phyloP scores from a whole-genome alignment of 2,113 vertebrate species.

The Dicerorhinus sumatrensis region DNA sequence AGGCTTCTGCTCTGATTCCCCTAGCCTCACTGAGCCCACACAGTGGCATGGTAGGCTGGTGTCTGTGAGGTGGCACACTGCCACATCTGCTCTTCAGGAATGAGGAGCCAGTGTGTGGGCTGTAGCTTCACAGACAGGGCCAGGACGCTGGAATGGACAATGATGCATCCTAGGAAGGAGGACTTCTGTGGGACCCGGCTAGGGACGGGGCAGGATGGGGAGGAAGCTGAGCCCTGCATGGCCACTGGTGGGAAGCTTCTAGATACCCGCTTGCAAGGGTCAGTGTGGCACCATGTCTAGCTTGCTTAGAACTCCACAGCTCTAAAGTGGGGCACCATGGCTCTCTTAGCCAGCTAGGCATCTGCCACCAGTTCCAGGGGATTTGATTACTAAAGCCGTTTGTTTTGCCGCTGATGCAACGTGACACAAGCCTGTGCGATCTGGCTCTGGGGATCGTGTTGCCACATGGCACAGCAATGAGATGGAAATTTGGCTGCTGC shows the following conservation, averaged over 20 bases:
- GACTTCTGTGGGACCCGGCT: not conserved
- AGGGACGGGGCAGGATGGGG: not conserved
- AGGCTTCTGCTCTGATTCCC: conserved; percentile 68
- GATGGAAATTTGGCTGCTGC: conserved; percentile 62
- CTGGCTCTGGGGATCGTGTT: conserved; percentile 10
- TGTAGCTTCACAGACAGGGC: conserved; percentile 17
- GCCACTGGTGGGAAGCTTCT: not conserved
- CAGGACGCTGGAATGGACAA: not conserved
- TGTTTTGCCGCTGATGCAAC: not conserved
- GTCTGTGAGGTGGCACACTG: conserved; percentile 60
- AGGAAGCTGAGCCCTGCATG: conserved; percentile 16
- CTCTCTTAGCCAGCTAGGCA: not conserved
- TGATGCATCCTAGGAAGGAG: not conserved
- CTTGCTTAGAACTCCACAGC: not conserved
- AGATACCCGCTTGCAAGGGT: not conserved
- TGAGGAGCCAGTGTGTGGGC: not conserved
- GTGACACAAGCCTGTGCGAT: not conserved
- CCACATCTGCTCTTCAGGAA: conserved; percentile 74
- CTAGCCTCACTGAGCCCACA: conserved; percentile 70
- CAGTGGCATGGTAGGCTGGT: conserved; percentile 63
- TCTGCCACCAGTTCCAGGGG: not conserved
- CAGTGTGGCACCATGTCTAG: not conserved
- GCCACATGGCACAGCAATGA: not conserved
- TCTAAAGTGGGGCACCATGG: rapidly evolving
- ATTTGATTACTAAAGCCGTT: conserved; percentile 52